Conservation (phyloP, 2,797 vertebrate species). For the Microhierax caerulescens region DNA sequence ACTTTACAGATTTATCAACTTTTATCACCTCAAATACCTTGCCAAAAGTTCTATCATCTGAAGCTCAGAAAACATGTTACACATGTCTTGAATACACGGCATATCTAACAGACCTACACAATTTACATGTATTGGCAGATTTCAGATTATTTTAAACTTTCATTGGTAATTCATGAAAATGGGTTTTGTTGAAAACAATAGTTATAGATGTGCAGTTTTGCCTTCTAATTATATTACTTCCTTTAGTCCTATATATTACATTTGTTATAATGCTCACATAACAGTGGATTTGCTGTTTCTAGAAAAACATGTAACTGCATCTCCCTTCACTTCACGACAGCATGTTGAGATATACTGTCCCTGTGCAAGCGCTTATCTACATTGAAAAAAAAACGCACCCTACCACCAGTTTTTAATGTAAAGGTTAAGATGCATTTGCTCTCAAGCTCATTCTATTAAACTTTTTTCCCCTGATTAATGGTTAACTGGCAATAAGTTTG, state of each 20-base stretch:
- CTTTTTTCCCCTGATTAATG: background rate
- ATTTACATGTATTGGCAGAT: background rate
- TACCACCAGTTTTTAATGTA: background rate
- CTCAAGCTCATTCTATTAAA: background rate
- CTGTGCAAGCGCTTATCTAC: background rate
- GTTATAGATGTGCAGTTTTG: background rate
- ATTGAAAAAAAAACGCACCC: background rate
- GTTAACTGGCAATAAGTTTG: conserved; percentile 22
- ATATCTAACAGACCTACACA: background rate
- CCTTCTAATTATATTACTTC: background rate
- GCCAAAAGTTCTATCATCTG: background rate
- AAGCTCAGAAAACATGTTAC: background rate
- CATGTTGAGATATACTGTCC: background rate
- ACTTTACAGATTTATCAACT: background rate
- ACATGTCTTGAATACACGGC: background rate
- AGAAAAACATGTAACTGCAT: background rate
- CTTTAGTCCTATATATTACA: background rate
- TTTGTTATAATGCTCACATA: background rate
- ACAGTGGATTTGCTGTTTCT: background rate
- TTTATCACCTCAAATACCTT: background rate
- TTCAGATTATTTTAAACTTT: background rate
- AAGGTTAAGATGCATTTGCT: conserved; percentile 31
- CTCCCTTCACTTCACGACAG: background rate
- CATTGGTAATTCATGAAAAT: background rate
- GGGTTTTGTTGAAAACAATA: background rate